Evolutionary conservation across 2,113 vertebrate species (phyloP).

Genomic region (Nibea albiflora): DNA sequence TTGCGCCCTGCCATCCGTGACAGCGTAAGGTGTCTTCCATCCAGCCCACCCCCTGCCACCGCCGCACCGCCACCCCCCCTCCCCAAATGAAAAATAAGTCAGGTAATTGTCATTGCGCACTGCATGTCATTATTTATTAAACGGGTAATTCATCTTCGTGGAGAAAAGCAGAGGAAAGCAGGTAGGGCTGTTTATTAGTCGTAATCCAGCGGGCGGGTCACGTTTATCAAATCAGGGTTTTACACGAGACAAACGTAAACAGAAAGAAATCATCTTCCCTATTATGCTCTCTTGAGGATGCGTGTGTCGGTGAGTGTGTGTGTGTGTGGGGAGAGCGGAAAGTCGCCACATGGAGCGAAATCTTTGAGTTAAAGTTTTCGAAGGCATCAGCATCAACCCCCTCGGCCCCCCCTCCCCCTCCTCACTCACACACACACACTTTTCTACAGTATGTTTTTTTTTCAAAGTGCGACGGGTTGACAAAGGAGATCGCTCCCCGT

Average conservation of each 20-base stretch:
- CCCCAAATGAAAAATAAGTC: conserved; percentile 83
- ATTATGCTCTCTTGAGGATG: conserved; percentile 19
- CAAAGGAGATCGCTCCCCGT: conserved; percentile 77
- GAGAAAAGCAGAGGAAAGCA: conserved; percentile 69
- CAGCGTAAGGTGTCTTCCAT: conserved; percentile 81
- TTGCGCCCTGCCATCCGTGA: conserved; percentile 82
- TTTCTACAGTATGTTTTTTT: conserved; percentile 65
- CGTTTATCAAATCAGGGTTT: conserved; percentile 60
- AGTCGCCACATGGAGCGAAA: conserved; percentile 70
- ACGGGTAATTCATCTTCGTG: conserved; percentile 85
- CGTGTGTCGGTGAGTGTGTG: neutral
- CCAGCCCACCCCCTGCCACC: neutral
- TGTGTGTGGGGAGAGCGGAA: conserved; percentile 25
- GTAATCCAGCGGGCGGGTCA: conserved; percentile 39
- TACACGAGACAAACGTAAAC: conserved; percentile 61
- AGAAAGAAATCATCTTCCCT: conserved; percentile 45
- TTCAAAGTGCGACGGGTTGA: conserved; percentile 76
- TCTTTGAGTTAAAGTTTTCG: conserved; percentile 79
- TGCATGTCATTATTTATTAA: conserved; percentile 85
- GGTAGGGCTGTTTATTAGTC: conserved; percentile 75
- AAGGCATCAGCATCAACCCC: conserved; percentile 62
- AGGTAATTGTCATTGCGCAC: conserved; percentile 87
- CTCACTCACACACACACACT: conserved; percentile 13
- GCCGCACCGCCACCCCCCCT: neutral
- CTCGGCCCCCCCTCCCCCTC: neutral